Evolutionary conservation across 2,888 invertebrate species (phyloP).

Genomic region (Julus scandinavius): DNA sequence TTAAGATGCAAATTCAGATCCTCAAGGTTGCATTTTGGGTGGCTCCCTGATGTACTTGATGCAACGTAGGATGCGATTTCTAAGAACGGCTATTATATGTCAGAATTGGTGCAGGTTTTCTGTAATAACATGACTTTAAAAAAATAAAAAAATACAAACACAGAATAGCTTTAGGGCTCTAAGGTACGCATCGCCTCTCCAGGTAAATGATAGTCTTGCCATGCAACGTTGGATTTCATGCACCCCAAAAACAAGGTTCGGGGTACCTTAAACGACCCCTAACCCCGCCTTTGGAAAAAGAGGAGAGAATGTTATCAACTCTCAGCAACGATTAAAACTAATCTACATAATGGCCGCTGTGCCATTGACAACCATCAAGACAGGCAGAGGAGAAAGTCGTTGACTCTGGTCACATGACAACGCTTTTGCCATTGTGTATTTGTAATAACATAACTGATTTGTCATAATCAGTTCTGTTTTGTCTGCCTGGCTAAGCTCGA

Average conservation of each 20-base stretch:
- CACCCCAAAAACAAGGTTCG: not conserved
- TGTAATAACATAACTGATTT: conserved; percentile 9
- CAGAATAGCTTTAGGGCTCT: not conserved
- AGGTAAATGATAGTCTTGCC: not conserved
- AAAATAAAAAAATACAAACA: not conserved
- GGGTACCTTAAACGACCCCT: not conserved
- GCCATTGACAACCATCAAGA: not conserved
- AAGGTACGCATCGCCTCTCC: not conserved
- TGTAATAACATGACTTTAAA: not conserved
- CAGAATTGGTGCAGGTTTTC: not conserved
- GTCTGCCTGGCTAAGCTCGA: not conserved
- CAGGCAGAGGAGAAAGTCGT: not conserved
- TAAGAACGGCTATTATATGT: not conserved
- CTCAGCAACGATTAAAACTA: not conserved
- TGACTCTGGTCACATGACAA: not conserved
- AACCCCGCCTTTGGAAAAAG: not conserved
- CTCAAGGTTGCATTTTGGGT: not conserved
- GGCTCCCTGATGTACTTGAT: not conserved
- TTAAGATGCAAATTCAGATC: not conserved
- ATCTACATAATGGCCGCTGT: not conserved
- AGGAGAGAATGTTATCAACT: conserved; percentile 15
- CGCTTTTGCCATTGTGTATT: not conserved
- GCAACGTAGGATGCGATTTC: conserved; percentile 11
- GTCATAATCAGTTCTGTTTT: not conserved
- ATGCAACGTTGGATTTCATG: not conserved